Conservation (phyloP, 2,888 invertebrate genomes). For the Rhingia campestris region DNA sequence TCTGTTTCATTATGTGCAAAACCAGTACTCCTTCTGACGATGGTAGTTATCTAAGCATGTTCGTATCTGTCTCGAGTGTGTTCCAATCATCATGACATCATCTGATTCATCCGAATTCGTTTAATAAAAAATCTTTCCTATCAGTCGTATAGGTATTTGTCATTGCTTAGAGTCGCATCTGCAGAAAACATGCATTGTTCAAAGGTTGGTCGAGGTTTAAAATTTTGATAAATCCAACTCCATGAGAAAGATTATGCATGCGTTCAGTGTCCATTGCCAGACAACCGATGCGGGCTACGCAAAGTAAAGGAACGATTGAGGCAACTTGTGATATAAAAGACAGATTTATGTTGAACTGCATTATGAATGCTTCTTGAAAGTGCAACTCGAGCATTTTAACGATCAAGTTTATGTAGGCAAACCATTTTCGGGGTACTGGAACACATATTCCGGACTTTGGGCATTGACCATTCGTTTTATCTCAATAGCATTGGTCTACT, state of each 20-base stretch:
- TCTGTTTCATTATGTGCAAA: not conserved
- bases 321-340: too few relatives aligned
- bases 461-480: too few relatives aligned
- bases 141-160: not conserved
- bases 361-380: too few relatives aligned
- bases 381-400: too few relatives aligned
- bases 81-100: constrained; percentile 37
- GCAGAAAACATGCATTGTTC: constrained; percentile 4
- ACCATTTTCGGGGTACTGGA: too few relatives aligned
- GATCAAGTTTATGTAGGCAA: too few relatives aligned
- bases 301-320: not conserved
- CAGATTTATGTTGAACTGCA: too few relatives aligned
- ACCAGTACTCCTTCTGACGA: constrained; percentile 16
- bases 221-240: constrained; percentile 20
- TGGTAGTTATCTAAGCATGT: constrained; percentile 1
- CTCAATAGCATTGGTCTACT: too few relatives aligned
- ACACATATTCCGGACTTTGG: too few relatives aligned
- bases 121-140: constrained; percentile 18
- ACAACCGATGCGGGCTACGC: not conserved
- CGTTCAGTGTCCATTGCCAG: not conserved
- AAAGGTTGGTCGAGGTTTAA: constrained; percentile 10
- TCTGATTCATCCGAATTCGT: constrained; percentile 2
- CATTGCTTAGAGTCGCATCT: constrained; percentile 3
- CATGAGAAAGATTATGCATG: constrained; percentile 8
- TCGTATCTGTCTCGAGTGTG: not conserved